Evolutionary conservation across 2,797 vertebrate species (phyloP), one percentile per base, ranked within the genome.

Genomic region (Rhabdomys pumilio): DNA sequence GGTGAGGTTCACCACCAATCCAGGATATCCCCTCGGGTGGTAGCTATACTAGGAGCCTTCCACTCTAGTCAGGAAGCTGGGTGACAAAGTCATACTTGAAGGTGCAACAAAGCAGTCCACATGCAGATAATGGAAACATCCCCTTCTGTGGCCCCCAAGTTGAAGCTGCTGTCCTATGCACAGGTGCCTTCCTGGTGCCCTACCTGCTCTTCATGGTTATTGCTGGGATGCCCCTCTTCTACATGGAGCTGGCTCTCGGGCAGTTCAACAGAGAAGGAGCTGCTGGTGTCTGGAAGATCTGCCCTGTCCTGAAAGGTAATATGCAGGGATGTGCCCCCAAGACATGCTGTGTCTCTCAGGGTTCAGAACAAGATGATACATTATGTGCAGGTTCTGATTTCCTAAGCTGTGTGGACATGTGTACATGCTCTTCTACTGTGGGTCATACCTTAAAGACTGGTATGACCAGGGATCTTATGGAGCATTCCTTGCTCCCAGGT

Each of bases 201-300:
- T 99, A 99, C 97, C 88, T 99, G 95, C 98, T 99, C 98, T 99
- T 99, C 98, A 99, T 99, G 99, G 98, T 99, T 96, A 99, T 99
- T 73, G 99, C 99, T 0, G 99, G 99, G 15, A 99, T 99, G 99
- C 99, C 99, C 0, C 99, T 99, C 1, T 99, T 99, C 98, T 99
- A 99, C 98, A 99, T 99, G 99, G 99, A 99, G 98, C 98, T 99
- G 97, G 99, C 99, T 24, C 97, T 99, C 41, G 99, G 99, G 41
- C 99, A 99, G 96, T 99, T 99, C 97, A 99, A 99, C 98, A 98
- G 99, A 88, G 99, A 99, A 96, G 99, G 99, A 24, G 99, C 99
- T 0, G 99, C 99, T 0, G 99, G 99, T 0, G 99, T 99, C 93
- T 99, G 99, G 99, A 99, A 99, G 98, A 99, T 99, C 96, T 99